Percentiles rank a stretch among this genome's conserved stretches.
Conservation (phyloP, 2,113 vertebrate species). For the Poecilia latipinna region DNA sequence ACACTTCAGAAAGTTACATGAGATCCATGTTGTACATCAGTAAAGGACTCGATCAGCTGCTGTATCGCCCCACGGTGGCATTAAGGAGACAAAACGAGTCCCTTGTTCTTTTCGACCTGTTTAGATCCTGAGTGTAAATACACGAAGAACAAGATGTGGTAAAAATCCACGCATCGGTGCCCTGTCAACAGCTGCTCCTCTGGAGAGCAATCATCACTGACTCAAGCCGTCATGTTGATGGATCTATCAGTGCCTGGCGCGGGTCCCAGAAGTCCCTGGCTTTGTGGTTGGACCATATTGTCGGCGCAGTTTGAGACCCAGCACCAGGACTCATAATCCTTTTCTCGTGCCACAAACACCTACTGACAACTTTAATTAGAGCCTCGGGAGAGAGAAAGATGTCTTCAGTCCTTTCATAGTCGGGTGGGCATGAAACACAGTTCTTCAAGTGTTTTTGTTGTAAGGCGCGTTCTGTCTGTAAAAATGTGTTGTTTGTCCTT, state of each 20-base stretch:
- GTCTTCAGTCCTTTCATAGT: background rate
- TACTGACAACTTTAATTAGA: conserved; percentile 63
- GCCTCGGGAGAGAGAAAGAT: background rate
- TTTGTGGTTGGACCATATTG: conserved; percentile 60
- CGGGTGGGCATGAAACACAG: background rate
- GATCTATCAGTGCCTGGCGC: conserved; percentile 66
- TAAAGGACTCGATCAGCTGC: background rate
- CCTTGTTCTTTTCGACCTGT: conserved; percentile 19
- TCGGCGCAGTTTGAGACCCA: conserved; percentile 61
- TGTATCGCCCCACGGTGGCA: background rate
- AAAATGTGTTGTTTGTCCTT: background rate
- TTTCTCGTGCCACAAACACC: conserved; percentile 39
- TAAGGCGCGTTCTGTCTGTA: background rate
- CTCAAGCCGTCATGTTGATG: conserved; percentile 58
- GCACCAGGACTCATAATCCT: conserved; percentile 45
- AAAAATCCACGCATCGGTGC: conserved; percentile 35
- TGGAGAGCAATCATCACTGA: conserved; percentile 51
- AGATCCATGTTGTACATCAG: background rate
- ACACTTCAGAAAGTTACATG: no score
- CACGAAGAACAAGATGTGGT: conserved; percentile 18
- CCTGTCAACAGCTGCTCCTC: conserved; percentile 47
- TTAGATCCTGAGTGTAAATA: conserved; percentile 36
- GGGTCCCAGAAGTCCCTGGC: conserved; percentile 54
- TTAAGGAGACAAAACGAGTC: background rate
- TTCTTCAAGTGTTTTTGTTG: conserved; percentile 9